Percentiles rank a stretch among this genome's conserved stretches.
phyloP scores from a whole-genome alignment of 1,140 invertebrate species.

The Drosophila mojavensis region DNA sequence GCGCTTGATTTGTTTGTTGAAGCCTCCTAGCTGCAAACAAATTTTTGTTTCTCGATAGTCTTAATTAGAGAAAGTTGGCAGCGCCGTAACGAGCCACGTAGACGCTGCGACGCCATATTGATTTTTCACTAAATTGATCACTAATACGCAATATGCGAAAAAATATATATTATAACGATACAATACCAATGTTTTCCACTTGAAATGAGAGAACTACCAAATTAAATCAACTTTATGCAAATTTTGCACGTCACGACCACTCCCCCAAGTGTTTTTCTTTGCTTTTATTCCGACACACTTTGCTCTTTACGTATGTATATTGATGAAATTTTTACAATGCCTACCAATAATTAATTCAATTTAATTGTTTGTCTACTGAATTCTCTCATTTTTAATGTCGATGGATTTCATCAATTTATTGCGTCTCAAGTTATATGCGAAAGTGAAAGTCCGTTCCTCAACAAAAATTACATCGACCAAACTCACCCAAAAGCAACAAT shows the following conservation, averaged over 20 bases:
- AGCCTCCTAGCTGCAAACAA: constrained; percentile 7
- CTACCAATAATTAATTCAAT: constrained; percentile 31
- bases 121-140: constrained; percentile 59
- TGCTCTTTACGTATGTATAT: constrained; percentile 17
- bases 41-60: constrained; percentile 3
- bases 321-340: constrained; percentile 16
- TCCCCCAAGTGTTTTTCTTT: constrained; percentile 27
- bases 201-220: constrained; percentile 27
- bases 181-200: constrained; percentile 43
- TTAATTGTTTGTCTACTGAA: constrained; percentile 8
- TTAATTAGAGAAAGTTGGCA: constrained; percentile 49
- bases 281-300: constrained; percentile 27
- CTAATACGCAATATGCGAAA: constrained; percentile 38
- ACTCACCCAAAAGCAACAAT: constrained; percentile 53
- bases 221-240: constrained; percentile 35
- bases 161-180: constrained; percentile 23
- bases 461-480: constrained; percentile 42
- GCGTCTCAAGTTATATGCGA: constrained; percentile 40
- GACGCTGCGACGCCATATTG: constrained; percentile 58
- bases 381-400: constrained; percentile 21
- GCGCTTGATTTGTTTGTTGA: constrained; percentile 12
- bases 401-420: constrained; percentile 36
- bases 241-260: constrained; percentile 51
- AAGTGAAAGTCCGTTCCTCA: constrained; percentile 40
- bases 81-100: constrained; percentile 45